Base-by-base conservation (phyloP, 2,797 vertebrate genomes). In the Salmo trutta region DNA sequence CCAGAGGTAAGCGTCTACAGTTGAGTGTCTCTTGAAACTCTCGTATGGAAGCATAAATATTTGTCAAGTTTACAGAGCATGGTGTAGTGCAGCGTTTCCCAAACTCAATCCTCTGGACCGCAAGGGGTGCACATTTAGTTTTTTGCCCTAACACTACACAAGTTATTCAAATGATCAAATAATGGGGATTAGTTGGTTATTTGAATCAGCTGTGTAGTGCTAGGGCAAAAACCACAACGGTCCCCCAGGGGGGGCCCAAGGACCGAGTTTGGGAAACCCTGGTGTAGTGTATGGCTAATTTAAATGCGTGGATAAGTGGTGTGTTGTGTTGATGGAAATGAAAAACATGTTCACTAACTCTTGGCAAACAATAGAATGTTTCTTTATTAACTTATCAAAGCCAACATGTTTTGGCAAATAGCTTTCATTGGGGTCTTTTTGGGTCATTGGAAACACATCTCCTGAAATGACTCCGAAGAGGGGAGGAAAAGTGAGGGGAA, bases 391-490 rank as follows among this genome's bases (percentile, higher is more conserved):
- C 59, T 19, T 64, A 24, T 24, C 59, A 14, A 27, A 64, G 12
- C 1, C 21, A 64, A 27, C 59, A 24, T 24, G 59, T 33, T 33
- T 69, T 17, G 33, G 33, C 19, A 10, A 69, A 33, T 17, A 7
- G 6, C 7, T 69, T 69, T 69, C 17, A 36, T 14, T 69, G 31
- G 29, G 27, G 33, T 69, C 6, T 68, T 68, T 16, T 27, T 0
- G 56, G 56, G 56, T 62, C n/a, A 7, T 21, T 62, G 56, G 56
- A 19, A 36, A 67, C 65, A 66, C 21, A 15, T 77, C 56, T 64
- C 65, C 71, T 76, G 14, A 62, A 79, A 56, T 75, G 73, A 72
- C 53, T 77, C 8, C 8, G 41, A 71, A 24, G 31, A 15, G 21
- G 64, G 3, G 0, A 12, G 56, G 67, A 41, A 53, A 65, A 16